Conservation (phyloP, 2,888 invertebrate genomes). For the Lepeophtheirus nordmannii region DNA sequence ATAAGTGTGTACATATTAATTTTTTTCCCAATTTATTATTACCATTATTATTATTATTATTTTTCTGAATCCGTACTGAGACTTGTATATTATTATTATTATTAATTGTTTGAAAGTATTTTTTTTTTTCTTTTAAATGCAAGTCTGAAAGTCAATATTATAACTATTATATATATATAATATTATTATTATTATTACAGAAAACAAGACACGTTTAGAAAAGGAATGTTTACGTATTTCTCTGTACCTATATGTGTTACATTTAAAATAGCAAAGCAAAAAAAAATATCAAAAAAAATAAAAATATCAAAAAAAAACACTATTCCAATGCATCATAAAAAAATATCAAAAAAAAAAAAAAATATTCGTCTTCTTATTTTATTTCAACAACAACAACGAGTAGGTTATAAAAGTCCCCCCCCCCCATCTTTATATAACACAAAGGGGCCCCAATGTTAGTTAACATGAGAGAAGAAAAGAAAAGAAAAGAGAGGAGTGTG, state of each 20-base stretch:
- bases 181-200: not conserved
- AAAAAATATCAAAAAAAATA: not conserved
- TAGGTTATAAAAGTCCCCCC: too few relatives aligned
- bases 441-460: too few relatives aligned
- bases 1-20: not conserved
- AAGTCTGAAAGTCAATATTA: slow-evolving; percentile 8
- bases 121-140: not conserved
- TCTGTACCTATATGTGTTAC: not conserved
- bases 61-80: not conserved
- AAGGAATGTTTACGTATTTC: not conserved
- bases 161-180: not conserved
- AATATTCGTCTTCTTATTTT: too few relatives aligned
- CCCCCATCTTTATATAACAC: too few relatives aligned
- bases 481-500: too few relatives aligned
- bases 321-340: not conserved
- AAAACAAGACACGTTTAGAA: not conserved
- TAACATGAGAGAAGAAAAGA: too few relatives aligned
- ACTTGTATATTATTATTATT: not conserved
- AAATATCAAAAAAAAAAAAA: not conserved
- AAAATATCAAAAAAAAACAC: not conserved
- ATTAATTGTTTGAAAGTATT: not conserved
- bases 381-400: too few relatives aligned
- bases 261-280: not conserved
- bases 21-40: not conserved
- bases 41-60: not conserved